These are phyloP conservation scores for Solenopsis invicta DNA, from an alignment of 1,140 invertebrate species.

Conservation along the genomic window DNA sequence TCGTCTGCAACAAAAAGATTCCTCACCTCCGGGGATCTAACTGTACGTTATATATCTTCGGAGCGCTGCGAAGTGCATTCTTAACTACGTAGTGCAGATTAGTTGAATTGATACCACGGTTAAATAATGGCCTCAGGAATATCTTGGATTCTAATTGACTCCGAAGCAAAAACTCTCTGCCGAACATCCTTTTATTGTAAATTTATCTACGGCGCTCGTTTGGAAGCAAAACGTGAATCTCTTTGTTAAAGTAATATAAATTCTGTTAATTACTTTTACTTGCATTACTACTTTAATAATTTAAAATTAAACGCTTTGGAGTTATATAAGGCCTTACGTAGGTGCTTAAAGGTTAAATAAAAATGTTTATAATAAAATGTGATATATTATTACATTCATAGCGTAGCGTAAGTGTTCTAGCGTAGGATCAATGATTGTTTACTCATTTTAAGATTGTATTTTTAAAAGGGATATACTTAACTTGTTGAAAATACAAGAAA, in stretches of 20 bases:
- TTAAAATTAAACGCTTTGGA: neutral
- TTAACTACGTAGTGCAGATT: neutral
- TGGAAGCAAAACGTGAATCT: neutral
- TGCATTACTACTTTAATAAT: neutral
- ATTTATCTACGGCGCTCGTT: neutral
- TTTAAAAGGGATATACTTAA: neutral
- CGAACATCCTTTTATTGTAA: neutral
- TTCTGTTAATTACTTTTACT: neutral
- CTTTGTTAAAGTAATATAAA: neutral
- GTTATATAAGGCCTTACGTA: neutral
- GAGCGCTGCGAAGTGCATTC: neutral
- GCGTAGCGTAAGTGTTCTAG: neutral
- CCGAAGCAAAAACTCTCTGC: neutral
- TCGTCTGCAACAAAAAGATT: conserved; percentile 1
- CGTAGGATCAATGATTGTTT: neutral
- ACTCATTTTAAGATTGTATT: neutral
- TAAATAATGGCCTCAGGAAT: neutral
- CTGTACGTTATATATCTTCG: neutral
- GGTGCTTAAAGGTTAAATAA: neutral
- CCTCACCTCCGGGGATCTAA: neutral
- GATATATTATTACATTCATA: neutral
- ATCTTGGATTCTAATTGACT: neutral
- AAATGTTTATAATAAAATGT: neutral
- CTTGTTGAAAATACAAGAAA: neutral
- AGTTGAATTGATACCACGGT: neutral